Percentiles rank a stretch among this genome's conserved stretches.
These are phyloP conservation scores for Cosmia trapezina DNA, from an alignment of 2,888 invertebrate genomes.

Conservation along the genomic window DNA sequence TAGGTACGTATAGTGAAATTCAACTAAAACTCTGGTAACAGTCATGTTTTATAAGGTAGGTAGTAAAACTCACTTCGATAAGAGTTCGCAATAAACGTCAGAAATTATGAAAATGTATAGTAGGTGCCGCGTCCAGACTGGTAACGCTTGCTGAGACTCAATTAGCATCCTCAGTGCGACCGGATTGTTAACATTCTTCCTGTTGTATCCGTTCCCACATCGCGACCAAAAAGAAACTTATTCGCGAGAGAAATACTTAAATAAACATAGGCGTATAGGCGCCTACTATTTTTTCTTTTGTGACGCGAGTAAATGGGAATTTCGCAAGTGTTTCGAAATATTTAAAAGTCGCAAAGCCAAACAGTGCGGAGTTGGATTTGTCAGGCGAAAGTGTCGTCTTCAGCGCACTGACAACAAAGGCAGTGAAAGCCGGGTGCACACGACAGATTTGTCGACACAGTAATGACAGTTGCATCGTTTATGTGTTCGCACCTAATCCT, in stretches of 20 bases:
- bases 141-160: constrained; percentile 78
- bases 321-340: constrained; percentile 69
- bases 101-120: constrained; percentile 68
- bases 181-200: constrained; percentile 83
- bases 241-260: constrained; percentile 68
- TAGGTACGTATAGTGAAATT: neutral
- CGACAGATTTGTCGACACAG: constrained; percentile 72
- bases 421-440: constrained; percentile 79
- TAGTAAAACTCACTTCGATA: constrained; percentile 42
- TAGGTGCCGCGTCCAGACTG: constrained; percentile 72
- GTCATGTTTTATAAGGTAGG: constrained; percentile 6
- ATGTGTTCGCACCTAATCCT: constrained; percentile 67
- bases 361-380: constrained; percentile 73
- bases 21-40: neutral
- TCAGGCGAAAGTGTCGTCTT: constrained; percentile 78
- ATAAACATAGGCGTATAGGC: constrained; percentile 70
- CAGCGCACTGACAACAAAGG: constrained; percentile 75
- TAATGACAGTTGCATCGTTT: constrained; percentile 71
- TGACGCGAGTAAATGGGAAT: constrained; percentile 68
- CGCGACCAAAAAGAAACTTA: constrained; percentile 71
- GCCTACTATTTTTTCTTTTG: constrained; percentile 63
- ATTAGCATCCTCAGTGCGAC: constrained; percentile 82
- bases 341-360: constrained; percentile 70
- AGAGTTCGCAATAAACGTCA: constrained; percentile 39
- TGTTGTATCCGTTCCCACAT: constrained; percentile 78